These are phyloP conservation scores for Drosophila sproati DNA, from an alignment of 1,140 invertebrate species.

Conservation along the genomic window DNA sequence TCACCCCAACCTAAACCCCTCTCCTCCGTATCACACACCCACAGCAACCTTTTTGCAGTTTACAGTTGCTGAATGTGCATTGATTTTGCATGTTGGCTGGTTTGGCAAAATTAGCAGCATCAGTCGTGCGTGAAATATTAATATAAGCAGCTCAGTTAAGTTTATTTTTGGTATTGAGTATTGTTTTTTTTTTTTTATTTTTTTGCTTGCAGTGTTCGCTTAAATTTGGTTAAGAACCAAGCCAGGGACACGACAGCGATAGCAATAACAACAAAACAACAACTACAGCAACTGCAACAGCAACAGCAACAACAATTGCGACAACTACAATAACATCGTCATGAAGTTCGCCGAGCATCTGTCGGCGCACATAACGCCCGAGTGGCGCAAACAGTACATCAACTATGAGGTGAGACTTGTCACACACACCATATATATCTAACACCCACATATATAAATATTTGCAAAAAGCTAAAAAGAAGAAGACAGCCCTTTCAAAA, in stretches of 20 bases:
- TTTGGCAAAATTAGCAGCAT: slow-evolving; percentile 7
- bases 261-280: slow-evolving; percentile 3
- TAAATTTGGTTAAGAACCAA: slow-evolving; percentile 21
- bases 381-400: slow-evolving; percentile 99
- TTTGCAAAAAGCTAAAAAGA: too few species aligned
- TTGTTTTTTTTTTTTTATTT: not conserved
- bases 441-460: not conserved
- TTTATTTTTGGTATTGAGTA: not conserved
- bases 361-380: slow-evolving; percentile 97
- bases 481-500: too few species aligned
- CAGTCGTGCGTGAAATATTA: slow-evolving; percentile 32
- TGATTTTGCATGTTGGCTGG: not conserved
- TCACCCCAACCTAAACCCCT: too few species aligned
- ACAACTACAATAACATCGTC: slow-evolving; percentile 68
- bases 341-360: slow-evolving; percentile 99
- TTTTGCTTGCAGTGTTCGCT: slow-evolving; percentile 20
- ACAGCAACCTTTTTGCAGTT: too few species aligned
- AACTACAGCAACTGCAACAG: not conserved
- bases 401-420: slow-evolving; percentile 94
- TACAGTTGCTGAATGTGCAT: not conserved
- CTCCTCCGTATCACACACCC: not conserved
- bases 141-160: not conserved
- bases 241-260: slow-evolving; percentile 28
- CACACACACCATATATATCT: not conserved
- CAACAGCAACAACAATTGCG: slow-evolving; percentile 65